Evolutionary conservation across 2,888 invertebrate genomes (phyloP), one percentile per base, ranked within the genome.

Genomic region (Nematopogon swammerdamellus): DNA sequence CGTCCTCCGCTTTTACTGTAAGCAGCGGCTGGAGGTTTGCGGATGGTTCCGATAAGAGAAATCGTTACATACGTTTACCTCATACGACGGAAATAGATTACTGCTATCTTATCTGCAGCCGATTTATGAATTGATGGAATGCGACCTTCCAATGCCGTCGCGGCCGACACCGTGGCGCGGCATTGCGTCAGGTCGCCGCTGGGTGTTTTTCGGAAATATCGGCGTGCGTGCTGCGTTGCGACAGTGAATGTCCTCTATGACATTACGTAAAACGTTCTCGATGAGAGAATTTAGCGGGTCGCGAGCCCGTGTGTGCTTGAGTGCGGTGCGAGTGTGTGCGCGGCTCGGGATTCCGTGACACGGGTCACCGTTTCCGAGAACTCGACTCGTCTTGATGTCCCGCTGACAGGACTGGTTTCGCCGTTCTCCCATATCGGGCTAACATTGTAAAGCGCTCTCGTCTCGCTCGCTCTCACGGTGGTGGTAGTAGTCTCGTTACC

Each of bases 401-500:
- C 72, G 74, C 69, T 79, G 79, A 79, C 77, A 75, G 74, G 74
- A 77, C 77, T 70, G 79, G 79, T 79, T 77, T 74, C 72, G 73
- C 68, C 66, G 68, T 70, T 70, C 68, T 62, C 65, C 64, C 64
- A 65, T 65, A 62, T 63, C 65, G 67, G 69, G 45, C 36, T 65
- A 70, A 75, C 73, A 68, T 71, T 74, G 73, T 75, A 56, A 61
- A 57, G 60, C 57, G 59, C 54, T n/a, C 36, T 61, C 56, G 55
- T 70, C 72, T 62, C 65, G 57, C 58, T 76, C 62, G 49, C 60
- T 56, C 46, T 36, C 43, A 47, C 29, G 51, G 45, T 44, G 44
- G 51, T 46, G 48, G 45, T 44, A 29, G 51, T 46, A 46, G 29
- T 47, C 52, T 25, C 49, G 29, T 43, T 43, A 43, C 48, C 43